phyloP scores from a whole-genome alignment of 1,140 invertebrate species.

The Drosophila miranda region DNA sequence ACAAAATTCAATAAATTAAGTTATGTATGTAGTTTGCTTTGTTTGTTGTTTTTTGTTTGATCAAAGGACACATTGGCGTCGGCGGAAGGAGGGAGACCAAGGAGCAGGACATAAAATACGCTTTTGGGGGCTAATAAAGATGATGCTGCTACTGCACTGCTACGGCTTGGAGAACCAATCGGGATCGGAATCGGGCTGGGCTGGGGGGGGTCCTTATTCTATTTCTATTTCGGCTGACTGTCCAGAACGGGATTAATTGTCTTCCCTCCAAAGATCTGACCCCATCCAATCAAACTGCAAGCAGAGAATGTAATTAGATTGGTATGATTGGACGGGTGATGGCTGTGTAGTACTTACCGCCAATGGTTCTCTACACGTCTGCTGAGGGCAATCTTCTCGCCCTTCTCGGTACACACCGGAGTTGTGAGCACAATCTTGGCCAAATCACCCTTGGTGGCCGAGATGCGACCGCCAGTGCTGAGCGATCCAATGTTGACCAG shows the following conservation, averaged over 20 bases:
- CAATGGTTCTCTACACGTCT: conserved; percentile 99
- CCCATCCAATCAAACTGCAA: conserved; percentile 97
- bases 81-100: conserved; percentile 38
- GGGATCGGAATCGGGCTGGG: no score
- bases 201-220: conserved; percentile 20
- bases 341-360: conserved; percentile 86
- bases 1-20: conserved; percentile 75
- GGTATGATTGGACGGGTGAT: background rate
- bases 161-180: conserved; percentile 21
- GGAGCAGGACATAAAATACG: conserved; percentile 36
- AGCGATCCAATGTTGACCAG: conserved; percentile 99
- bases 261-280: conserved; percentile 95
- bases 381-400: conserved; percentile 99
- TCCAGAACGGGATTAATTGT: conserved; percentile 79
- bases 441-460: conserved; percentile 98
- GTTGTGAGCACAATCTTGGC: conserved; percentile 98
- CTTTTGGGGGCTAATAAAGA: conserved; percentile 25
- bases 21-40: conserved; percentile 68
- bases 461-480: conserved; percentile 97
- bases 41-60: conserved; percentile 55
- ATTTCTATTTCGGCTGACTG: conserved; percentile 68
- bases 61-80: conserved; percentile 63
- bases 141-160: conserved; percentile 36
- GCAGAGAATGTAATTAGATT: conserved; percentile 26
- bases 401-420: conserved; percentile 99